phyloP scores from a whole-genome alignment of 2,113 vertebrate genomes.

The Corvus hawaiiensis region DNA sequence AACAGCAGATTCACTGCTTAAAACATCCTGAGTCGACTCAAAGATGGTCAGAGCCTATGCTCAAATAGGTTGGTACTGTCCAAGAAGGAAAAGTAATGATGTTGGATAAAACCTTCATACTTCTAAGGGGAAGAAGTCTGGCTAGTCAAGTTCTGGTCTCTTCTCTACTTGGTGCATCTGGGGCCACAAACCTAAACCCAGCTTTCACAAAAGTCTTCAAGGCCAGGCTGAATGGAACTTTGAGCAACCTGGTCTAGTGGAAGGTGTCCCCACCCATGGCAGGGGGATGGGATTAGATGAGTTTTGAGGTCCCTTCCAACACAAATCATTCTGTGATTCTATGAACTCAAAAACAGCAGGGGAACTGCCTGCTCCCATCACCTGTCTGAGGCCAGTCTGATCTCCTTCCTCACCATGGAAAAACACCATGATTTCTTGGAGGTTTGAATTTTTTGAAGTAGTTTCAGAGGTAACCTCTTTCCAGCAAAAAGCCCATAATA shows the following conservation, averaged over 20 bases:
- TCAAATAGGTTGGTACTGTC: neutral
- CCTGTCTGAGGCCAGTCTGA: neutral
- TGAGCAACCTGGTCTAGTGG: neutral
- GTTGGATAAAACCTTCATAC: neutral
- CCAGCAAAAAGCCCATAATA: neutral
- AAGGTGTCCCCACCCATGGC: neutral
- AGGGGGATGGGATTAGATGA: neutral
- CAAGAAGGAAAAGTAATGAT: neutral
- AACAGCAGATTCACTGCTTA: neutral
- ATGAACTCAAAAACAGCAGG: neutral
- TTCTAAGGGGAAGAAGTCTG: neutral
- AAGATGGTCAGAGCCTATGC: neutral
- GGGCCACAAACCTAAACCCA: neutral
- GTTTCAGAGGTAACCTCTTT: neutral
- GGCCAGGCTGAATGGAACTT: neutral
- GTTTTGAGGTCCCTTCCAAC: neutral
- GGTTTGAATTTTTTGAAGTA: neutral
- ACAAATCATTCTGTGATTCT: neutral
- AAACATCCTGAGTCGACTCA: neutral
- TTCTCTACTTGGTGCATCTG: neutral
- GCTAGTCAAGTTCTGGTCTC: neutral
- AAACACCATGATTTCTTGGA: neutral
- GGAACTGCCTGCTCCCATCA: neutral
- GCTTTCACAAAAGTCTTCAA: neutral
- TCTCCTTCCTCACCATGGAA: neutral